A percentile compares a stretch with the other conserved stretches of the same genome.
Conservation (phyloP, 2,888 invertebrate genomes). For the Rhimphoctona megacephalus region DNA sequence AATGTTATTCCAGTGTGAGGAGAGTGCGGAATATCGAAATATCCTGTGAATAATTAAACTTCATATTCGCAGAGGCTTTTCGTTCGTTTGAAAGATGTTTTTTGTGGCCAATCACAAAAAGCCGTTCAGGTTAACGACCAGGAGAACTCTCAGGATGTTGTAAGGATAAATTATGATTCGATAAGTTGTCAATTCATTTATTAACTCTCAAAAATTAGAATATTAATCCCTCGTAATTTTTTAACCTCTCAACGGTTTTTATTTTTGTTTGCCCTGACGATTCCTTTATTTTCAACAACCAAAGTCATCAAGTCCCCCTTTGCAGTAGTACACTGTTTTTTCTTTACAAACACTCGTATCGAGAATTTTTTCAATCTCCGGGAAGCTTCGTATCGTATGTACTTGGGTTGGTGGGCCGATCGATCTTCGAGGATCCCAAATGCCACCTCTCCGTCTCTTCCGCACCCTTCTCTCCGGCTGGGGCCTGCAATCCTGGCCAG, state of each 20-base stretch:
- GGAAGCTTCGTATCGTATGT: constrained; percentile 38
- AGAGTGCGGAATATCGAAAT: not conserved
- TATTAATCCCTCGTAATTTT: not conserved
- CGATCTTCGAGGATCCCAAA: constrained; percentile 75
- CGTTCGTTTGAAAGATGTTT: constrained; percentile 5
- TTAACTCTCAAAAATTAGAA: not conserved
- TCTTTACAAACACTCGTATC: not conserved
- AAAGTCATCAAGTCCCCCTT: not conserved
- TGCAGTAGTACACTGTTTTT: not conserved
- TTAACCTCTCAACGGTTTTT: not conserved
- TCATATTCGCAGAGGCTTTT: not conserved
- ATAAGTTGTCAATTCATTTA: not conserved
- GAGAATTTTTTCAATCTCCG: not conserved
- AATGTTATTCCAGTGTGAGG: not conserved
- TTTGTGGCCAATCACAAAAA: not conserved
- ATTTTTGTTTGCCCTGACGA: not conserved
- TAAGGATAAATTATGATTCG: constrained; percentile 19
- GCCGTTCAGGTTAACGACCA: constrained; percentile 13
- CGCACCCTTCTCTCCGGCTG: constrained; percentile 74
- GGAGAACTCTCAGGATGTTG: not conserved
- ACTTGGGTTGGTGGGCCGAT: constrained; percentile 54
- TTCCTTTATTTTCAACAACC: not conserved
- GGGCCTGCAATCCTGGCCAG: constrained; percentile 83
- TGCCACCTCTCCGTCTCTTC: constrained; percentile 75
- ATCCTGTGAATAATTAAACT: constrained; percentile 3